Evolutionary conservation across 2,888 invertebrate genomes (phyloP).

Genomic region (Polymixis lichenea): DNA sequence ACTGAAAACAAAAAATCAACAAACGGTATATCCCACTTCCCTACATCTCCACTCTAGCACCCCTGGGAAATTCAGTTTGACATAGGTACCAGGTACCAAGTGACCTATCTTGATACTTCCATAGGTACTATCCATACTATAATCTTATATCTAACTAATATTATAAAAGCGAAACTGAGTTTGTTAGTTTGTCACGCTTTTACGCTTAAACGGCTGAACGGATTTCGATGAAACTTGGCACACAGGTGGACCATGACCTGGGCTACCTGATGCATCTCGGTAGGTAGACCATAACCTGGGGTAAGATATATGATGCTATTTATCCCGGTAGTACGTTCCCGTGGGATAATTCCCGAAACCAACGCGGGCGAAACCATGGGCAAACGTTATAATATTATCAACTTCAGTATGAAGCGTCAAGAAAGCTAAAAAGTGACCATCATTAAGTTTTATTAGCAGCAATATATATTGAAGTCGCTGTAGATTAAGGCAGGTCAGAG

Average conservation of each 20-base stretch:
- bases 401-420: slow-evolving; percentile 8
- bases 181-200: no score
- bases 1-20: neutral
- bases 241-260: no score
- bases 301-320: no score
- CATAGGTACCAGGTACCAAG: slow-evolving; percentile 11
- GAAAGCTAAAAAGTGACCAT: slow-evolving; percentile 3
- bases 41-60: neutral
- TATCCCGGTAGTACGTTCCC: no score
- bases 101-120: slow-evolving; percentile 23
- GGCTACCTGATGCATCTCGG: no score
- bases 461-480: slow-evolving; percentile 6
- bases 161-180: no score
- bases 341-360: no score
- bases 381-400: neutral
- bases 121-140: neutral
- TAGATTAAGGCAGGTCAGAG: slow-evolving; percentile 15
- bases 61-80: slow-evolving; percentile 36
- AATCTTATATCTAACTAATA: no score
- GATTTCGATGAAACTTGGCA: no score
- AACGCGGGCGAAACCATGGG: neutral
- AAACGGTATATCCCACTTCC: neutral
- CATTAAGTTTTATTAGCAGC: slow-evolving; percentile 35
- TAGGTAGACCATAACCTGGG: neutral
- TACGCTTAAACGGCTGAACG: no score